Conservation (phyloP, 2,888 invertebrate species). For the Andrena haemorrhoa region DNA sequence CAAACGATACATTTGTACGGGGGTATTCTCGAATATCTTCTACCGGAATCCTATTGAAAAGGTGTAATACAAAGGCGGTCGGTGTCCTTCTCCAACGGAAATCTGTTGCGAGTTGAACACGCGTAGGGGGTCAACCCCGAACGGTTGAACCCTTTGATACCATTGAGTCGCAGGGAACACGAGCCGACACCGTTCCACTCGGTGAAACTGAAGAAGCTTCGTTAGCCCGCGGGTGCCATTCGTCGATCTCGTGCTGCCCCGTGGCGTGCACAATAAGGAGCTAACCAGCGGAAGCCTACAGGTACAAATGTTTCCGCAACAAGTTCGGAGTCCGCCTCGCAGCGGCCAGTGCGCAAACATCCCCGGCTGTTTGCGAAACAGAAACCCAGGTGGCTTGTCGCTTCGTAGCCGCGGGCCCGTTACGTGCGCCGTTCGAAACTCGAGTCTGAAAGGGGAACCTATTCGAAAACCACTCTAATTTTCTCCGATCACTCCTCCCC, state of each 20-base stretch:
- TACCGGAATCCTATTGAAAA: background rate
- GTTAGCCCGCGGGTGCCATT: slow-evolving; percentile 11
- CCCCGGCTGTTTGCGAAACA: slow-evolving; percentile 50
- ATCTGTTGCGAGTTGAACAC: background rate
- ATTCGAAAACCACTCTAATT: slow-evolving; percentile 58
- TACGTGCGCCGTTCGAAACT: slow-evolving; percentile 9
- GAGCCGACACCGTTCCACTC: background rate
- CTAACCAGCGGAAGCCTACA: slow-evolving; percentile 3
- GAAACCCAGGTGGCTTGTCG: slow-evolving; percentile 34
- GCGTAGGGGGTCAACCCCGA: background rate
- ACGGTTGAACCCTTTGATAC: background rate
- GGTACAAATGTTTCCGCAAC: slow-evolving; percentile 32
- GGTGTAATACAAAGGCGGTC: background rate
- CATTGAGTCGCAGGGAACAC: background rate
- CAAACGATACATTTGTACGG: too few species aligned
- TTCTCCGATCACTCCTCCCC: slow-evolving; percentile 24
- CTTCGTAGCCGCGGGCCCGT: slow-evolving; percentile 18
- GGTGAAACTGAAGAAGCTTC: slow-evolving; percentile 22
- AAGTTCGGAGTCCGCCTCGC: slow-evolving; percentile 11
- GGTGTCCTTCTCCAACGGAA: background rate
- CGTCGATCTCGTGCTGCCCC: background rate
- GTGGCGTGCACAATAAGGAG: background rate
- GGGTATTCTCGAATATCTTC: too few species aligned
- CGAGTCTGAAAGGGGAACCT: slow-evolving; percentile 28
- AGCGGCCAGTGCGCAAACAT: slow-evolving; percentile 37